Evolutionary conservation across 2,888 invertebrate species (phyloP), one percentile per base, ranked within the genome.

Genomic region (Megalurothrips usitatus): DNA sequence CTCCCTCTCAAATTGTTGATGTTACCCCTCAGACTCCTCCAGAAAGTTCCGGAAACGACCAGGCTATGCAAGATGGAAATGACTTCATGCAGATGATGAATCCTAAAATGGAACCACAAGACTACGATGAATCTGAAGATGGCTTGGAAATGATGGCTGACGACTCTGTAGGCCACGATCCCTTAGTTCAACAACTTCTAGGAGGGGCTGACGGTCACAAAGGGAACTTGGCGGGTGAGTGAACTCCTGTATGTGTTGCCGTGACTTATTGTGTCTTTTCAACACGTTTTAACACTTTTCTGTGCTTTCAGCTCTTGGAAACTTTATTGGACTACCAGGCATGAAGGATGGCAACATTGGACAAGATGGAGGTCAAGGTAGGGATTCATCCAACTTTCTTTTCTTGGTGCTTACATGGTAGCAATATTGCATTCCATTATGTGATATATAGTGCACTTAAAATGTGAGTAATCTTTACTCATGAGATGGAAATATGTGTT

Each of bases 351-450:
- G 68, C 68, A 75, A 75, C 68, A 26, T 75, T 23, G 68, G 68
- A 75, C 68, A 75, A 75, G 68, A 75, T 75, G 68, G 68, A 26
- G 68, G 68, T 75, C 68, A 75, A 75, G 68, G 68, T 75, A 75
- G 68, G 68, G 58, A 14, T 12, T 26, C 12, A 75, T 23, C 68
- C n/a, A 8, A 23, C 12, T 75, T 75, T 8, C 26, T 75, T 75
- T 26, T 75, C 26, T 12, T 26, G 19, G 58, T 19, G 58, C 4
- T 19, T 19, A 58, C 58, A 58, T 17, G 14, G 58, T 58, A 19
- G 58, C 58, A 58, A 43, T 58, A 14, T 19, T 58, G 58, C 17
- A 58, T 19, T 58, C 12, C 68, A 58, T 10, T 17, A 23, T 23
- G 23, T 26, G 4, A 26, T 26, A 75, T 26, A 8, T 8, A 0